Evolutionary conservation across 1,140 invertebrate species (phyloP).

Genomic region (Pseudoatta argentina): DNA sequence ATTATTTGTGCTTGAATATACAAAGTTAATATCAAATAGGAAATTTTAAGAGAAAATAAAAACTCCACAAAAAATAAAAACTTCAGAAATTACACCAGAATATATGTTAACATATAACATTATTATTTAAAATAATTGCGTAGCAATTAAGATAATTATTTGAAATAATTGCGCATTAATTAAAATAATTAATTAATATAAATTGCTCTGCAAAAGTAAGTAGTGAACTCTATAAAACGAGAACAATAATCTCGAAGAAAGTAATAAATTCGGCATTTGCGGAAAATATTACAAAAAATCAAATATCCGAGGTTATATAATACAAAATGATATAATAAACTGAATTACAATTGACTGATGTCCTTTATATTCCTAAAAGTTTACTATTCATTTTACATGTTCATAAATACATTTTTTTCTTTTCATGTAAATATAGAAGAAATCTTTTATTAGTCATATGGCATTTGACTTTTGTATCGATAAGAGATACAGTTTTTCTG

Average conservation of each 20-base stretch:
- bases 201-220: neutral
- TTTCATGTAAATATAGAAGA: conserved; percentile 42
- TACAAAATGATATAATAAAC: neutral
- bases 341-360: neutral
- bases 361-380: neutral
- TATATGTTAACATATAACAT: neutral
- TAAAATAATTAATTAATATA: neutral
- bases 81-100: neutral
- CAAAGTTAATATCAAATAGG: neutral
- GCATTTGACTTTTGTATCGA: neutral
- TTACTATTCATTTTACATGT: neutral
- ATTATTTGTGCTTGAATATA: neutral
- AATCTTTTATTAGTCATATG: neutral
- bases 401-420: neutral
- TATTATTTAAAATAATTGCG: neutral
- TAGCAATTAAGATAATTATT: neutral
- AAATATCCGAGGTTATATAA: neutral
- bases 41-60: neutral
- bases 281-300: neutral
- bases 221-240: neutral
- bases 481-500: neutral
- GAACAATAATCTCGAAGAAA: neutral
- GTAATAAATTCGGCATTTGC: neutral
- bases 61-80: neutral
- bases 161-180: neutral